Base-by-base conservation (phyloP, 2,888 invertebrate genomes). In the Stenoptilia bipunctidactyla region DNA sequence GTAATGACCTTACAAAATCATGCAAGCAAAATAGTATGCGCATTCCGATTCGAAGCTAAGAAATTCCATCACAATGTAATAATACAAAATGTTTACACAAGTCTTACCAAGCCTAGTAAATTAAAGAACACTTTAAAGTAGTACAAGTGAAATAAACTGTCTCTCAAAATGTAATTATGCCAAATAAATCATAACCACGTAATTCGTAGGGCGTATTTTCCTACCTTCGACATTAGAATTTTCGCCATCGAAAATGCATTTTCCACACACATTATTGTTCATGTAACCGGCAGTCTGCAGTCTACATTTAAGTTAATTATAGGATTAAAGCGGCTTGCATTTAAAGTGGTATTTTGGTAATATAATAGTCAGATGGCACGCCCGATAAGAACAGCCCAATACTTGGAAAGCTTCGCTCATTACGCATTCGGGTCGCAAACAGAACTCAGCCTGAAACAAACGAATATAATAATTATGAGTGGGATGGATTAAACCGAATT, bases 321-420 rank as follows among this genome's bases (percentile, higher is more conserved):
- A 73, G 80, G 74, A 73, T 75, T 73, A 75, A 60, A 62, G 49
- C 53, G 64, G 64, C 66, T 61, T 75, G 82, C 69, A 75, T 80
- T 80, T 77, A 70, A 75, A 76, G 72, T 71, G 67, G 74, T 75
- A 77, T 83, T 83, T 82, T 71, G 79, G 80, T 80, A 82, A 80
- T 77, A 79, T 77, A 77, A 79, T 73, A 79, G 82, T 80, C 70
- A 73, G 82, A 82, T 82, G 75, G 82, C 76, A 82, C 80, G 80
- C 72, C 65, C 66, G 82, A 82, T 82, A 79, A 68, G 62, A 66
- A 59, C 69, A 63, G 63, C 62, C 58, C 62, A 70, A 73, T 83
- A 82, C 82, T 72, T 65, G 72, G 80, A 83, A 82, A 73, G 68
- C 63, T 58, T 61, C 49, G 57, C 71, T 74, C 67, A 83, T 82